These are phyloP conservation scores for Cartodere bifasciata DNA, from an alignment of 2,888 invertebrate genomes.

Conservation along the genomic window DNA sequence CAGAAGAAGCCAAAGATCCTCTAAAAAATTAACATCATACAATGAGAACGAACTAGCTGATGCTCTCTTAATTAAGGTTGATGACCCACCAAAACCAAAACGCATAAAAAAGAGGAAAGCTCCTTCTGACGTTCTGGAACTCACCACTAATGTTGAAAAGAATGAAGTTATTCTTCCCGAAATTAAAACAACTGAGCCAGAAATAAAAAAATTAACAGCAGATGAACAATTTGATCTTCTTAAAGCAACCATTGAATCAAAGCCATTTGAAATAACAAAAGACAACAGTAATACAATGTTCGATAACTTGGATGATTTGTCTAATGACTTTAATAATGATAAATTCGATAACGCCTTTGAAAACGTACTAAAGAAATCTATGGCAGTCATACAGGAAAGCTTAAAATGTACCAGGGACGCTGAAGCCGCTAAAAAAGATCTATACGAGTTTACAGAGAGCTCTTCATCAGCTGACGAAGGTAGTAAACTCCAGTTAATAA, in stretches of 20 bases:
- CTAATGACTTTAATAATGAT: conserved; percentile 19
- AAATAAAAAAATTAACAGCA: conserved; percentile 20
- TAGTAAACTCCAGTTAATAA: no score
- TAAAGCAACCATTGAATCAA: conserved; percentile 22
- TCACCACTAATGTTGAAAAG: no score
- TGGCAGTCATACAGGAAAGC: conserved; percentile 15
- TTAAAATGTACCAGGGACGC: no score
- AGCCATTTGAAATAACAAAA: conserved; percentile 15
- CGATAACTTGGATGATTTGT: conserved; percentile 16
- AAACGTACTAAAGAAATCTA: conserved; percentile 19
- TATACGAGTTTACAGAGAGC: conserved; percentile 1
- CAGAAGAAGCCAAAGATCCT: conserved; percentile 22
- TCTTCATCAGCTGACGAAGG: no score
- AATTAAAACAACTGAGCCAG: not conserved
- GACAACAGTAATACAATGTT: conserved; percentile 16
- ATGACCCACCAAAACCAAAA: conserved; percentile 2
- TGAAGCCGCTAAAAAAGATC: conserved; percentile 7
- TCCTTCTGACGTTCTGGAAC: no score
- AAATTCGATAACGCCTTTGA: conserved; percentile 20
- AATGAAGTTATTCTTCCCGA: conserved; percentile 2
- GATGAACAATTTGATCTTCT: conserved; percentile 25
- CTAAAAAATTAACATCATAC: conserved; percentile 24
- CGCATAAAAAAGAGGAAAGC: not conserved
- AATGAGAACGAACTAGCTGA: conserved; percentile 26
- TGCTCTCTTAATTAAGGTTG: conserved; percentile 19